Percentiles rank a stretch among this genome's conserved stretches.
phyloP scores from a whole-genome alignment of 1,140 invertebrate genomes.

The Cyphomyrmex costatus region DNA sequence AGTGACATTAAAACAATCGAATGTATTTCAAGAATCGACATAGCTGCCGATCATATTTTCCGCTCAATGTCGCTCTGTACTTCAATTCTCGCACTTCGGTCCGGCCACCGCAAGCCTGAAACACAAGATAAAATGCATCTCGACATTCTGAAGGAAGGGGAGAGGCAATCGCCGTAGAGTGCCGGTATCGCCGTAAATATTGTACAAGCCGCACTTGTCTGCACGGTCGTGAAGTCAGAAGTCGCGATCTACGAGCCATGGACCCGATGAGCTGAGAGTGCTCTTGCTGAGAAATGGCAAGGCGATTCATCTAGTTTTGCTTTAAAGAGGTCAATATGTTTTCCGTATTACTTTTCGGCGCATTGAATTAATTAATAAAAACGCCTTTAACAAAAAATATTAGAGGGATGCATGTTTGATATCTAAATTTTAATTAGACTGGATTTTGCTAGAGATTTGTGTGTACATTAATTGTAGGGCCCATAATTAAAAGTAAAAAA shows the following conservation, averaged over 20 bases:
- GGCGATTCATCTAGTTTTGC: neutral
- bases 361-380: neutral
- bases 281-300: neutral
- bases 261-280: conserved; percentile 28
- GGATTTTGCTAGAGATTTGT: neutral
- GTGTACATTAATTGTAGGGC: neutral
- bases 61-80: neutral
- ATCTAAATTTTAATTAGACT: neutral
- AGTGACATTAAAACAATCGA: conserved; percentile 76
- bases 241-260: conserved; percentile 13
- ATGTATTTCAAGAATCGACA: conserved; percentile 70
- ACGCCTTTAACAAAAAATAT: neutral
- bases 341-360: neutral
- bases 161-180: conserved; percentile 55
- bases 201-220: conserved; percentile 48
- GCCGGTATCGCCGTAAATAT: conserved; percentile 50
- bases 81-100: neutral
- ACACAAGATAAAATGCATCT: conserved; percentile 41
- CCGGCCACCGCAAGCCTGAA: neutral
- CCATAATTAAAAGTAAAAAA: neutral
- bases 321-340: neutral
- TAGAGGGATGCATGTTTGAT: neutral
- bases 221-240: conserved; percentile 11
- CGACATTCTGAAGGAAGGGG: conserved; percentile 22
- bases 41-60: conserved; percentile 14